Evolutionary conservation across 2,113 vertebrate genomes (phyloP).

Genomic region (Etia nguti): DNA sequence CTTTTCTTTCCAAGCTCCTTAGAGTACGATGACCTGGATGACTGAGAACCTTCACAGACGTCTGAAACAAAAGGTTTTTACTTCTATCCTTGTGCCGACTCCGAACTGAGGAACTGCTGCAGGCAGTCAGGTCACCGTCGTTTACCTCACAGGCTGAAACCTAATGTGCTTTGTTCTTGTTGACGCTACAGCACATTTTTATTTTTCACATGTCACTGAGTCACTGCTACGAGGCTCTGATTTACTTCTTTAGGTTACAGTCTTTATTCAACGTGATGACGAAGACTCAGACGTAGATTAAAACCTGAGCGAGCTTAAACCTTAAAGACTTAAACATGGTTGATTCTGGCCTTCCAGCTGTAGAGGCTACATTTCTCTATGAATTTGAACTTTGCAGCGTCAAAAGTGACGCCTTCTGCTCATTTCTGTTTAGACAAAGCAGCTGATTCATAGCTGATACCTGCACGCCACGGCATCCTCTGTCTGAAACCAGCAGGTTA

Average conservation of each 20-base stretch:
- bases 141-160: background rate
- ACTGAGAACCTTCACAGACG: too few relatives aligned
- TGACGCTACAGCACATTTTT: background rate
- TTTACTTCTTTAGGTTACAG: background rate
- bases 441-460: background rate
- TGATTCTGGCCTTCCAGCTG: background rate
- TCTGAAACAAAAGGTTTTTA: background rate
- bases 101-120: background rate
- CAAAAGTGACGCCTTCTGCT: too few relatives aligned
- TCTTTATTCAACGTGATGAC: background rate
- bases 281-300: background rate
- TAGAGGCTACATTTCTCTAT: background rate
- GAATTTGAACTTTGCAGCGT: too few relatives aligned
- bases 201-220: background rate
- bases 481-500: background rate
- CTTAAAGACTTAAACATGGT: background rate
- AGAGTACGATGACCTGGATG: too few relatives aligned
- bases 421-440: background rate
- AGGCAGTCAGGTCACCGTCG: background rate
- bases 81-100: background rate
- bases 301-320: background rate
- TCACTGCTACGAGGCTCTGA: background rate
- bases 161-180: background rate
- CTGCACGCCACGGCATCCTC: accelerated
- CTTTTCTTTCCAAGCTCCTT: too few relatives aligned